Conservation (phyloP, 2,113 vertebrate species). For the Ictidomys tridecemlineatus region DNA sequence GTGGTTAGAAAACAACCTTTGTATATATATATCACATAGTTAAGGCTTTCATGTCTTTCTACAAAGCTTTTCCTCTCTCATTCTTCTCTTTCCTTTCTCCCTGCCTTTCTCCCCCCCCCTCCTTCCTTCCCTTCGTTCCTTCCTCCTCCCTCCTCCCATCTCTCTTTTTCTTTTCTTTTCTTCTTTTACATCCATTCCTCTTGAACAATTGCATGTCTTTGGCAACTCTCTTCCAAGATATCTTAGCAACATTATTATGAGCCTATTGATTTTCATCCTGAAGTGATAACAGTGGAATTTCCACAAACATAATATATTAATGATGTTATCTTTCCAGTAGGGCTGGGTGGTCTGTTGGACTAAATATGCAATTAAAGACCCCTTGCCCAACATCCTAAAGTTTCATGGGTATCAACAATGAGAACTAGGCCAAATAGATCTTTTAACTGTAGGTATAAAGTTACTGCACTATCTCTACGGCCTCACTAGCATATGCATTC, state of each 20-base stretch:
- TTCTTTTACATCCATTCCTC: not conserved
- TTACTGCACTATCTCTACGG: not conserved
- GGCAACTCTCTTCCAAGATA: not conserved
- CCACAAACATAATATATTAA: not conserved
- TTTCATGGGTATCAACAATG: not conserved
- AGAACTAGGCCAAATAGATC: not conserved
- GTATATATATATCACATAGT: not conserved
- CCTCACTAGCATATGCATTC: not conserved
- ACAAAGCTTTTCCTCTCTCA: not conserved
- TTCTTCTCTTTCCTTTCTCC: not conserved
- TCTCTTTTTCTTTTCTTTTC: too few species aligned
- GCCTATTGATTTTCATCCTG: not conserved
- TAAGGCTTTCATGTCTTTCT: not conserved
- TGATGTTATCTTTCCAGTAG: not conserved
- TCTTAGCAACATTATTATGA: not conserved
- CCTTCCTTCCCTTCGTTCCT: not conserved
- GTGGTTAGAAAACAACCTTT: not conserved
- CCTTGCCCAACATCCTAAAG: not conserved
- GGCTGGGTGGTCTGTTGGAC: not conserved
- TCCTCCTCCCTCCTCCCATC: not conserved
- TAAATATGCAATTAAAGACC: not conserved
- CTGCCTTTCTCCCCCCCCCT: too few species aligned
- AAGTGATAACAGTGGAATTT: not conserved
- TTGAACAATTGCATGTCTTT: not conserved
- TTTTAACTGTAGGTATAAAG: not conserved